Evolutionary conservation across 2,797 vertebrate species (phyloP).

Genomic region (Sternotherus odoratus): DNA sequence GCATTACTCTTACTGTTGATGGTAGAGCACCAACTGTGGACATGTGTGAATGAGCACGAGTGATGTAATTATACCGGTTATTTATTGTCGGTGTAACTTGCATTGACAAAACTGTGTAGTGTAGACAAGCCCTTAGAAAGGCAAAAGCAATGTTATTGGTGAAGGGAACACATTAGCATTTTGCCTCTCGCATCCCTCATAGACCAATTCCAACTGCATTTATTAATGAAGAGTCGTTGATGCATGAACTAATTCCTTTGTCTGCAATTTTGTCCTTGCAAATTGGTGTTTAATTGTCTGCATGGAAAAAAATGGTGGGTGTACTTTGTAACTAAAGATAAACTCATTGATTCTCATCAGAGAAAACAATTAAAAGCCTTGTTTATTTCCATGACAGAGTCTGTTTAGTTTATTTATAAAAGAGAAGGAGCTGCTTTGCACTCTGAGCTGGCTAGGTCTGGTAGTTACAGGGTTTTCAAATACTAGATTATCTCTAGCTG

Average conservation of each 20-base stretch:
- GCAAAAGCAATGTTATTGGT: not conserved
- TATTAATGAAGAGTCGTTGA: conserved; percentile 29
- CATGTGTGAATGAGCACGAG: too few species aligned
- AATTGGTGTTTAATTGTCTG: conserved; percentile 56
- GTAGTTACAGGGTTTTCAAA: conserved; percentile 1
- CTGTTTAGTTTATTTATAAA: not conserved
- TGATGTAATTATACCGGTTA: too few species aligned
- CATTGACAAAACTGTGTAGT: too few species aligned
- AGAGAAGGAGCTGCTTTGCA: conserved; percentile 8
- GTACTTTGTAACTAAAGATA: conserved; percentile 21
- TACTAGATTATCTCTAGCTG: not conserved
- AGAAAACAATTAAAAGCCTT: conserved; percentile 27
- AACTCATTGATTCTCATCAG: conserved; percentile 26
- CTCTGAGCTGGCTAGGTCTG: not conserved
- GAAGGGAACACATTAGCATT: not conserved
- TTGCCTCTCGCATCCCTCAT: not conserved
- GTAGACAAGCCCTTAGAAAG: not conserved
- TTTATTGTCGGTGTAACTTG: too few species aligned
- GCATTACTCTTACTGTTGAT: too few species aligned
- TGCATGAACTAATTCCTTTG: not conserved
- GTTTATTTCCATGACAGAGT: conserved; percentile 37
- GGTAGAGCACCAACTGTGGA: too few species aligned
- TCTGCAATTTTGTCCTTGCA: conserved; percentile 33
- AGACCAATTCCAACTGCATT: not conserved
- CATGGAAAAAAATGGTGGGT: not conserved